Conservation (phyloP, 2,888 invertebrate species). For the Hermaeophaga mercurialis region DNA sequence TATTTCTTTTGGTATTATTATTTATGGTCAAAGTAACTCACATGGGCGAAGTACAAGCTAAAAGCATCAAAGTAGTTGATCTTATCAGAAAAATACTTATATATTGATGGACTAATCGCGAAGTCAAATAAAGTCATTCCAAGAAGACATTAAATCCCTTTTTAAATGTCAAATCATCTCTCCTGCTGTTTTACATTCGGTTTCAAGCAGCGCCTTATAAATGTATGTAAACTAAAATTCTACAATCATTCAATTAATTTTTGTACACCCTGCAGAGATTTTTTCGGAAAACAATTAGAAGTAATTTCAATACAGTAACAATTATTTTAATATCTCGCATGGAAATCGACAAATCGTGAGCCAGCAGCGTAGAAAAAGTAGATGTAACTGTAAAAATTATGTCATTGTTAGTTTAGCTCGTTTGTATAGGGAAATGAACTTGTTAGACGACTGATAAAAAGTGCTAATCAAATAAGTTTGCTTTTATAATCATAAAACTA, state of each 20-base stretch:
- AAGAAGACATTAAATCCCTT: neutral
- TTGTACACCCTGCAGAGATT: neutral
- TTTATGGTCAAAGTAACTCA: too few relatives aligned
- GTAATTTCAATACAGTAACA: neutral
- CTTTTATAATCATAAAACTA: too few relatives aligned
- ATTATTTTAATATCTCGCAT: neutral
- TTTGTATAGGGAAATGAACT: neutral
- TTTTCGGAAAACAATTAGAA: neutral
- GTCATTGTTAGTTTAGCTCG: neutral
- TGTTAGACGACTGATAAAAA: too few relatives aligned
- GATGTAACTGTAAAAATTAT: conserved; percentile 1
- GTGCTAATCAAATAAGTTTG: too few relatives aligned
- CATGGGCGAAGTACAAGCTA: too few relatives aligned
- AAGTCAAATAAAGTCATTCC: too few relatives aligned
- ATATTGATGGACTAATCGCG: too few relatives aligned
- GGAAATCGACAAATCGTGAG: neutral
- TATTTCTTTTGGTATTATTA: too few relatives aligned
- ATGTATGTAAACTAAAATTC: neutral
- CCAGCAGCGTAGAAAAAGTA: neutral
- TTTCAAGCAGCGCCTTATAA: neutral
- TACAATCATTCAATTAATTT: neutral
- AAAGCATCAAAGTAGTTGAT: too few relatives aligned
- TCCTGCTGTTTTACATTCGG: neutral
- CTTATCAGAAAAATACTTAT: too few relatives aligned
- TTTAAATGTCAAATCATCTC: neutral